phyloP scores from a whole-genome alignment of 2,113 vertebrate genomes.

The Platanista minor region DNA sequence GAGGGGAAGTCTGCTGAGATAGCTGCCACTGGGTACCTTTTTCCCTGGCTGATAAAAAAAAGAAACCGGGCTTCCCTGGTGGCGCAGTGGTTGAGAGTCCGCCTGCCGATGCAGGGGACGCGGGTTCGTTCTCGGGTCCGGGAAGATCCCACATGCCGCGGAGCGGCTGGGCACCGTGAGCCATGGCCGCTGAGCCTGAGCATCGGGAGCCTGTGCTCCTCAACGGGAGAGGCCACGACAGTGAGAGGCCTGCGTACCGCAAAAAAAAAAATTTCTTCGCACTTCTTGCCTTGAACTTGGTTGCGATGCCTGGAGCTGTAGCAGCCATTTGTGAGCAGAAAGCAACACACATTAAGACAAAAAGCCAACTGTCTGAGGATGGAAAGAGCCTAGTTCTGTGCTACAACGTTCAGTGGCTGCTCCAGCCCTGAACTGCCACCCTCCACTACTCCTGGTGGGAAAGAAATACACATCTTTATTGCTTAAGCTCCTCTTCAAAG shows the following conservation, averaged over 20 bases:
- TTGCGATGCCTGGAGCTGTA: background rate
- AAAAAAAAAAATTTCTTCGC: background rate
- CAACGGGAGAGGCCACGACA: too few species aligned
- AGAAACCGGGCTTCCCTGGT: too few species aligned
- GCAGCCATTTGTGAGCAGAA: background rate
- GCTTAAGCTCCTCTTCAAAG: background rate
- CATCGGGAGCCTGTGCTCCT: too few species aligned
- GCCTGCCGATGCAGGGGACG: too few species aligned
- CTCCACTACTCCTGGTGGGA: background rate
- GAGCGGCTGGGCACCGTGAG: too few species aligned
- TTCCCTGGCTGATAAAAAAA: background rate
- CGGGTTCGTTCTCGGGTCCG: too few species aligned
- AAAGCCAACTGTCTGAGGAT: background rate
- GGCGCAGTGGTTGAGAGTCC: too few species aligned
- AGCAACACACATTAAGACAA: background rate
- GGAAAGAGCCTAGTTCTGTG: background rate
- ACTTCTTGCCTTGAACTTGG: background rate
- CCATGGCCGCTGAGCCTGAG: too few species aligned
- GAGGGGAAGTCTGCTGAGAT: background rate
- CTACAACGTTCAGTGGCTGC: fast-evolving
- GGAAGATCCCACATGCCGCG: too few species aligned
- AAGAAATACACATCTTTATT: background rate
- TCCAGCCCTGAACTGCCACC: background rate
- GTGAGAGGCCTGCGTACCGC: too few species aligned
- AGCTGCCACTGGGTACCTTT: background rate